These are phyloP conservation scores for Leucania comma DNA, from an alignment of 2,888 invertebrate species.

Conservation along the genomic window DNA sequence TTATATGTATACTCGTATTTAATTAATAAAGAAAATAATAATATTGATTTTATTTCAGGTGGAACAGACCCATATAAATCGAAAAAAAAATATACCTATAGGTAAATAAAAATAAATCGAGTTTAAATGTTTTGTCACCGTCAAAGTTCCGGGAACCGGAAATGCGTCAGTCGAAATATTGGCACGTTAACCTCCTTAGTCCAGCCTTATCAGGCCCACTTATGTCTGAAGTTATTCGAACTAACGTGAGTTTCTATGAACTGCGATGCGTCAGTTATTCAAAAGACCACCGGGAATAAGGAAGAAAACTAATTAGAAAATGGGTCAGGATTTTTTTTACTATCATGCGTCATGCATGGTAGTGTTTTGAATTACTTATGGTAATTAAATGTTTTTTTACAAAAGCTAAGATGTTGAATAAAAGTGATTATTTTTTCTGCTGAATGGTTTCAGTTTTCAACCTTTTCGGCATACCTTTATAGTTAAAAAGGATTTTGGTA, in stretches of 20 bases:
- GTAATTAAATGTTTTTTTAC: neutral
- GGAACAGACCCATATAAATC: too few species aligned
- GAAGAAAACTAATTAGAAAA: constrained; percentile 2
- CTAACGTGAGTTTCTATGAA: constrained; percentile 25
- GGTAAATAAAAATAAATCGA: too few species aligned
- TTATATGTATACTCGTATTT: too few species aligned
- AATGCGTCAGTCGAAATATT: constrained; percentile 30
- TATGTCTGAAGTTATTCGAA: constrained; percentile 28
- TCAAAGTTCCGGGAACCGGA: constrained; percentile 26
- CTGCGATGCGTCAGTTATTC: constrained; percentile 34
- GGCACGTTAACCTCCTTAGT: constrained; percentile 37
- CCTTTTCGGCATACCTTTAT: neutral
- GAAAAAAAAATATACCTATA: too few species aligned
- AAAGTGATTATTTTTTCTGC: neutral
- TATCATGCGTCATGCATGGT: neutral
- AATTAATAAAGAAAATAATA: too few species aligned
- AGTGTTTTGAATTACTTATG: neutral
- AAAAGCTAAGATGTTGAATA: neutral
- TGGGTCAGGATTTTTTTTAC: neutral
- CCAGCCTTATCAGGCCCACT: constrained; percentile 20
- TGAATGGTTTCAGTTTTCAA: neutral
- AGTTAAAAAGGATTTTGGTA: neutral
- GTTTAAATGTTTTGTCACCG: neutral
- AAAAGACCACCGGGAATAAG: constrained; percentile 3
- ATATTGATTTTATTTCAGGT: too few species aligned